Conservation (phyloP, 2,888 invertebrate genomes). For the Melieria omissa region DNA sequence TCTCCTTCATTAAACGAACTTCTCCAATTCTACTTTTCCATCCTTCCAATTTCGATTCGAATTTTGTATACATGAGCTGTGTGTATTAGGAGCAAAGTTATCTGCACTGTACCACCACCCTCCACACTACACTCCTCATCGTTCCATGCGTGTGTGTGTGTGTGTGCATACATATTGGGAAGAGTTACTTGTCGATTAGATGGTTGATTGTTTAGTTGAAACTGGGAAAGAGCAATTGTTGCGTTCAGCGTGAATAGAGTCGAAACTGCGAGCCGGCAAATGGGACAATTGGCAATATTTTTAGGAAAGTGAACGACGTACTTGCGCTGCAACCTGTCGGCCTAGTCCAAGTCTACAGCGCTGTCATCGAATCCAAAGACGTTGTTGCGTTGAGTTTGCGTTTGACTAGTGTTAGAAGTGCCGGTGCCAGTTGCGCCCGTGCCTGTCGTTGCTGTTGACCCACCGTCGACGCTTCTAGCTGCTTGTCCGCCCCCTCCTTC, state of each 20-base stretch:
- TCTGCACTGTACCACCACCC: too few species aligned
- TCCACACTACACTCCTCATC: not conserved
- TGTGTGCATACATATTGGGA: not conserved
- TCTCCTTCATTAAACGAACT: too few species aligned
- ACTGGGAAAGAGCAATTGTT: not conserved
- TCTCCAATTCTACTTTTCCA: too few species aligned
- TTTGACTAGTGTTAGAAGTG: slow-evolving; percentile 44
- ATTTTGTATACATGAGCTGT: too few species aligned
- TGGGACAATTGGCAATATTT: too few species aligned
- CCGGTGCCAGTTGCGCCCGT: slow-evolving; percentile 32
- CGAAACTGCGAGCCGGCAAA: too few species aligned
- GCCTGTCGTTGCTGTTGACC: slow-evolving; percentile 40
- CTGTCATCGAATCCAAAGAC: slow-evolving; percentile 64
- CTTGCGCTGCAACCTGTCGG: not conserved
- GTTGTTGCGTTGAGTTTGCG: slow-evolving; percentile 52
- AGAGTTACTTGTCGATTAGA: not conserved
- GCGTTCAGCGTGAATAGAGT: not conserved
- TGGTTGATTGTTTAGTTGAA: not conserved
- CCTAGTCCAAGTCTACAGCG: slow-evolving; percentile 63
- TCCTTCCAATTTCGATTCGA: too few species aligned
- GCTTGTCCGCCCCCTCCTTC: slow-evolving; percentile 8
- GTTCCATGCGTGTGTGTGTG: not conserved
- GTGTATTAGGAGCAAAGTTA: too few species aligned
- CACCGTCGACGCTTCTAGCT: slow-evolving; percentile 27
- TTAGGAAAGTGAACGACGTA: not conserved